Evolutionary conservation across 1,140 invertebrate species (phyloP).

Genomic region (Tribolium madens): DNA sequence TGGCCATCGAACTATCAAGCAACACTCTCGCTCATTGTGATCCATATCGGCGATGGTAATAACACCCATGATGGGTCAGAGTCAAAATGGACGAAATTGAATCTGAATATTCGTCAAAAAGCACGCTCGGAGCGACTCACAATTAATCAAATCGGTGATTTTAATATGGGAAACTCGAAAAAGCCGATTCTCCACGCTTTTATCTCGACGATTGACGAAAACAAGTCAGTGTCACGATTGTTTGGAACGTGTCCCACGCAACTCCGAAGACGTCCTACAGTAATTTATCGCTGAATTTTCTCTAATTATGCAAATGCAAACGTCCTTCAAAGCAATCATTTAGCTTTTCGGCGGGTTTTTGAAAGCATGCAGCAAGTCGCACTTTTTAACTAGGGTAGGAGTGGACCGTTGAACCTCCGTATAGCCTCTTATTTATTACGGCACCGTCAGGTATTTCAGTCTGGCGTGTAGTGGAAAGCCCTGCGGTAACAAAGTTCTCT

Average conservation of each 20-base stretch:
- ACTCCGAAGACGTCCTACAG: conserved; percentile 17
- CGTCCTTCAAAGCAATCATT: conserved; percentile 13
- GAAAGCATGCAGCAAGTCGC: background rate
- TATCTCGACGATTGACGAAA: background rate
- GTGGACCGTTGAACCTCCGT: conserved; percentile 14
- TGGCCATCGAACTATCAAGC: conserved; percentile 2
- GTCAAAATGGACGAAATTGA: background rate
- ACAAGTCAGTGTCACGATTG: conserved; percentile 5
- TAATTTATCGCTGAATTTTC: conserved; percentile 29
- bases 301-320: conserved; percentile 36
- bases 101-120: background rate
- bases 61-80: background rate
- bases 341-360: background rate
- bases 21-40: conserved; percentile 33
- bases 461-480: conserved; percentile 20
- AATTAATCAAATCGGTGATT: no score
- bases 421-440: conserved; percentile 33
- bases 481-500: conserved; percentile 1
- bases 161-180: background rate
- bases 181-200: background rate
- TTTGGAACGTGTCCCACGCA: conserved; percentile 28
- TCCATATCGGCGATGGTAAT: conserved; percentile 38
- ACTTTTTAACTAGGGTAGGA: conserved; percentile 15
- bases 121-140: no score
- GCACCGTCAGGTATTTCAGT: conserved; percentile 34